A percentile compares a stretch with the other conserved stretches of the same genome.
phyloP scores from a whole-genome alignment of 2,113 vertebrate genomes.

The Atlantisia rogersi region DNA sequence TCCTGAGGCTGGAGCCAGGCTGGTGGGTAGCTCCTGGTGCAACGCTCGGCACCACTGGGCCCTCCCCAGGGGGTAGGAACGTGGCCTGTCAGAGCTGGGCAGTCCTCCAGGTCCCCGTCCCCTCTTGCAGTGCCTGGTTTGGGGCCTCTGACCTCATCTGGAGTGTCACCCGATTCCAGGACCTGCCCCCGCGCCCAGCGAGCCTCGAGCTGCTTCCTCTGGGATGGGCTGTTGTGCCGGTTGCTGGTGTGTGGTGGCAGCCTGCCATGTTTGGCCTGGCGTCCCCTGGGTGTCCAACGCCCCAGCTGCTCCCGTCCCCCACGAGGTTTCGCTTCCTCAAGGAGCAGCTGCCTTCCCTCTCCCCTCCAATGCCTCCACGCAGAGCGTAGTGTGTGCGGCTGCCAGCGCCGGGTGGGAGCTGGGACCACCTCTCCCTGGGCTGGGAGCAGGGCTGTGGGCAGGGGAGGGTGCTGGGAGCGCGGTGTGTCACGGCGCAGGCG shows the following conservation, averaged over 20 bases:
- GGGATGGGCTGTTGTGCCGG: fast-evolving
- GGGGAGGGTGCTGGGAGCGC: neutral
- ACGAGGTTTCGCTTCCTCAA: neutral
- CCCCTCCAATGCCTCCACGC: fast-evolving
- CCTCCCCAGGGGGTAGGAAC: fast-evolving
- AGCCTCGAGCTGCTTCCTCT: neutral
- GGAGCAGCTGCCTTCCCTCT: neutral
- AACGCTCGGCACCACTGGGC: neutral
- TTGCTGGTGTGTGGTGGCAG: neutral
- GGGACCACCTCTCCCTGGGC: neutral
- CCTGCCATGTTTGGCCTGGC: fast-evolving
- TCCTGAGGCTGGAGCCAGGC: neutral
- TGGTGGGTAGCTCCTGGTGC: neutral
- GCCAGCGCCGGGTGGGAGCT: fast-evolving
- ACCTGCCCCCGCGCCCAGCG: neutral
- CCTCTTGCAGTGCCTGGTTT: neutral
- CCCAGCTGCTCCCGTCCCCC: neutral
- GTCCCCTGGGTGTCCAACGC: neutral
- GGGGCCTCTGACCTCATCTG: neutral
- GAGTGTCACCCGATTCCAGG: neutral
- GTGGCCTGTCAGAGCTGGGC: neutral
- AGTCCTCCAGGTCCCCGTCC: neutral
- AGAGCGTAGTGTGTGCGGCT: neutral
- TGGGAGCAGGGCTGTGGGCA: neutral
- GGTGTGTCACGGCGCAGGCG: fast-evolving